Base-by-base conservation (phyloP, 2,113 vertebrate species). In the Gasterosteus nipponicus region DNA sequence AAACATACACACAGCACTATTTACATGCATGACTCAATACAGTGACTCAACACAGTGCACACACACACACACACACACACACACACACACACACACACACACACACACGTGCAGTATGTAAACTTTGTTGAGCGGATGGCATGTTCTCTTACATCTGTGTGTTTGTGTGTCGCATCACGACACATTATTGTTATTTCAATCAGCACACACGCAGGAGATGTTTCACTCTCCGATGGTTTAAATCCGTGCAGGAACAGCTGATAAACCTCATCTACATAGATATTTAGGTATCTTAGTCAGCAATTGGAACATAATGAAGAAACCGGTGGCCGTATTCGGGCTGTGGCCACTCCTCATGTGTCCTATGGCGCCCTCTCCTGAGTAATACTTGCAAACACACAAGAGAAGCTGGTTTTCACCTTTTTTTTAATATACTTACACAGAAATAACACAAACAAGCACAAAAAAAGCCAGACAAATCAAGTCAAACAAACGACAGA, bases 291-390 rank as follows among this genome's bases (percentile, higher is more conserved):
- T 49, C 47, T 19, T 18, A 3, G 16, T 19, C 19, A 73, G 35
- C 26, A 41, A 68, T 64, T 53, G 44, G 44, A 74, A 69, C 31
- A 69, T 31, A 39, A 65, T 69, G 58, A 80, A 73, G 38, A 75
- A 18, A 63, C 19, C 26, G 60, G 29, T 56, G 74, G 35, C 53
- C 67, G 44, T 68, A 56, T 72, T 81, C 31, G 53, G 68, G 26
- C 51, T n/a, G 58, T 6, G 9, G 14, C 8, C 10, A 42, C 35
- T 10, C 5, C 1, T 78, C 16, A 29, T 9, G 15, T 53, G 44
- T 65, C 39, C 38, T 62, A n/a, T 11, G 73, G 67, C 15, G 85
- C 81, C 89, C 77, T 78, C 90, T 90, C 1, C 71, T 89, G 90
- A 11, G 18, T 19, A 29, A 2, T 10, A n/a, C 15, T 10, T 47